Evolutionary conservation across 2,113 vertebrate species (phyloP).

Genomic region (Oxyura jamaicensis): DNA sequence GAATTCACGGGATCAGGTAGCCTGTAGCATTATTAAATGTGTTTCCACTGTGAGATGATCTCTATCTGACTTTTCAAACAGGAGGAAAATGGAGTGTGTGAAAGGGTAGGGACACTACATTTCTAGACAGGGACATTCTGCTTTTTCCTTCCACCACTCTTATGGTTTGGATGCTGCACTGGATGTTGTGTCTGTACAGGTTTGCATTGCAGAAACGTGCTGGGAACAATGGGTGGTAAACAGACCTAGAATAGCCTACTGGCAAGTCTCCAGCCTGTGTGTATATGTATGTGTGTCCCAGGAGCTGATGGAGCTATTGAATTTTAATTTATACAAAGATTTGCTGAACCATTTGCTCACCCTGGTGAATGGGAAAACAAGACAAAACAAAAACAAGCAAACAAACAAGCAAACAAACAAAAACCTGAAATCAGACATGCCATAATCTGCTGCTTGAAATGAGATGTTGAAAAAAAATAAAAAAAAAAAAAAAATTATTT

Average conservation of each 20-base stretch:
- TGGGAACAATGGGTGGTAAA: background rate
- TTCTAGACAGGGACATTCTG: background rate
- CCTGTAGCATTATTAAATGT: background rate
- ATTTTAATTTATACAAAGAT: constrained; percentile 26
- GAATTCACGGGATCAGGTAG: background rate
- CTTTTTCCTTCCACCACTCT: background rate
- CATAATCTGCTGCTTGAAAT: background rate
- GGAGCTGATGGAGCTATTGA: background rate
- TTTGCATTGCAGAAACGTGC: background rate
- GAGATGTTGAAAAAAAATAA: constrained; percentile 6
- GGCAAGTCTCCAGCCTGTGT: constrained; percentile 43
- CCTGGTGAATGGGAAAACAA: constrained; percentile 4
- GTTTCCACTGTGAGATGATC: background rate
- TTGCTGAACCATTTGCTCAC: constrained; percentile 43
- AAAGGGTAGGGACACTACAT: background rate
- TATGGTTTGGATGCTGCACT: background rate
- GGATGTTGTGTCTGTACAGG: background rate
- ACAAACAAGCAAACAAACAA: no score
- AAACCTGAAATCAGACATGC: background rate
- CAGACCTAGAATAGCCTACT: constrained; percentile 40
- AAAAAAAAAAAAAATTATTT: background rate
- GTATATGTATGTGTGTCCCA: background rate
- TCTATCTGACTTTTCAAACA: background rate
- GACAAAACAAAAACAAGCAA: background rate
- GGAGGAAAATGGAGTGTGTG: background rate